These are phyloP conservation scores for Odontomachus brunneus DNA, from an alignment of 1,140 invertebrate genomes.

Conservation along the genomic window DNA sequence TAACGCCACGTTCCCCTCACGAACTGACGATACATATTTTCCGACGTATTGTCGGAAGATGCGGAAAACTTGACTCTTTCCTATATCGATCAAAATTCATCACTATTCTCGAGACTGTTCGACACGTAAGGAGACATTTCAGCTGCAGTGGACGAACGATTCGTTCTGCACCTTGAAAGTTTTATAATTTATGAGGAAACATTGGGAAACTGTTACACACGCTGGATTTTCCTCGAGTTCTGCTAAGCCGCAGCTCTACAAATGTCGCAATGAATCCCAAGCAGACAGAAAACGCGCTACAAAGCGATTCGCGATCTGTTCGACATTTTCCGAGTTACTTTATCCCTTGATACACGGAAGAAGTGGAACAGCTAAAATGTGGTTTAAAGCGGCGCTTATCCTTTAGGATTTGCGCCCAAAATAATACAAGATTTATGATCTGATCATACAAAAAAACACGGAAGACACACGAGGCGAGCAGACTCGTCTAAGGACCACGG, in stretches of 20 bases:
- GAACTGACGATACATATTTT: neutral
- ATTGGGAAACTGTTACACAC: neutral
- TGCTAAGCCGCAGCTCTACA: neutral
- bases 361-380: neutral
- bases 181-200: neutral
- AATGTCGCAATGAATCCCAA: constrained; percentile 11
- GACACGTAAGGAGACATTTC: neutral
- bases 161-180: neutral
- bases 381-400: constrained; percentile 4
- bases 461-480: neutral
- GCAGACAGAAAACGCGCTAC: neutral
- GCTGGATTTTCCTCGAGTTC: neutral
- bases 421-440: constrained; percentile 26
- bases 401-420: neutral
- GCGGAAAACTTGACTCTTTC: too few relatives aligned
- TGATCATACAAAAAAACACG: neutral
- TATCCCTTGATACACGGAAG: neutral
- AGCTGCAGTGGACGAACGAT: too few relatives aligned
- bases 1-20: neutral
- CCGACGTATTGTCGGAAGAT: neutral
- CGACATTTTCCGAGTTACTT: neutral
- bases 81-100: too few relatives aligned
- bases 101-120: neutral
- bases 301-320: neutral
- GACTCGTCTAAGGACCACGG: too few relatives aligned